Conservation (phyloP, 2,113 vertebrate species). For the Hippotragus niger region DNA sequence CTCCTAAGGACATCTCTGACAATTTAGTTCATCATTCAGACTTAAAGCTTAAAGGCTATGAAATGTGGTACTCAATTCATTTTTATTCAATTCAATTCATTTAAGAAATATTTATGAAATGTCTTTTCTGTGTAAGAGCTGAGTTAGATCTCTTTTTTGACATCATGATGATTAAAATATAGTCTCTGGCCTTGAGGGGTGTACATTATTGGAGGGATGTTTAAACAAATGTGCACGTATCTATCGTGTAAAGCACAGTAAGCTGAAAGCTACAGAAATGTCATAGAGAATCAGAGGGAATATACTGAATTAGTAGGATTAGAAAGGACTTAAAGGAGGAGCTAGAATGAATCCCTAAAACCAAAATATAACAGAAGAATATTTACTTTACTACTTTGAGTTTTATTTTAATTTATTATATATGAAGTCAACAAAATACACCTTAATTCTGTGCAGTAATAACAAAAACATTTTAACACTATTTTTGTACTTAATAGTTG, state of each 20-base stretch:
- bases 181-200: neutral
- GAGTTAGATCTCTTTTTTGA: neutral
- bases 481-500: neutral
- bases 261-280: neutral
- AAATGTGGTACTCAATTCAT: neutral
- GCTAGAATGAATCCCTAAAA: neutral
- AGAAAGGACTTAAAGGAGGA: neutral
- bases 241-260: neutral
- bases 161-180: neutral
- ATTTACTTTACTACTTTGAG: neutral
- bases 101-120: slow-evolving; percentile 27
- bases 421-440: neutral
- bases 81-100: neutral
- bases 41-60: neutral
- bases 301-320: neutral
- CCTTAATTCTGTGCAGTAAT: neutral
- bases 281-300: neutral
- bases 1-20: neutral
- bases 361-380: neutral
- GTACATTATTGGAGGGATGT: neutral
- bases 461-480: neutral
- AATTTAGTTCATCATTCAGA: neutral
- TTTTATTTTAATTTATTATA: neutral
- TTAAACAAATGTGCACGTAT: neutral
- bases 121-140: neutral